These are phyloP conservation scores for Tenthredo livida DNA, from an alignment of 2,888 invertebrate species.

Conservation along the genomic window DNA sequence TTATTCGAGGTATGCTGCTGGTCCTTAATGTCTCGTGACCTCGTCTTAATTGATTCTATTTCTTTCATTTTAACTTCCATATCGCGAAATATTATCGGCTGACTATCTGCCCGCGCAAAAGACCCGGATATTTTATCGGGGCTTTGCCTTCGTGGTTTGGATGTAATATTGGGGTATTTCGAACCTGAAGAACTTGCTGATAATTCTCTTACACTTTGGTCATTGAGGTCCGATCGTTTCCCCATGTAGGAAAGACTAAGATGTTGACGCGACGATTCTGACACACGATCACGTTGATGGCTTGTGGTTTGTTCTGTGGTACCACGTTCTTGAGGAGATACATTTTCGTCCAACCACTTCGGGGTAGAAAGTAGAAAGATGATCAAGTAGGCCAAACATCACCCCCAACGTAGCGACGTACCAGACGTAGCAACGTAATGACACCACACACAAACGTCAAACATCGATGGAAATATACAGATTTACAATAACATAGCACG, in stretches of 20 bases:
- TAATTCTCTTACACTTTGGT: conserved; percentile 48
- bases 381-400: background rate
- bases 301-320: background rate
- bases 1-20: background rate
- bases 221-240: conserved; percentile 33
- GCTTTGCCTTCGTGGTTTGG: conserved; percentile 18
- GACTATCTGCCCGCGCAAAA: conserved; percentile 43
- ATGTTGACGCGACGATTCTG: conserved; percentile 33
- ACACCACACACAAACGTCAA: conserved; percentile 47
- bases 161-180: conserved; percentile 40
- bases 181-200: conserved; percentile 49
- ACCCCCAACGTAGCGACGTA: conserved; percentile 14
- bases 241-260: conserved; percentile 42
- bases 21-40: conserved; percentile 8
- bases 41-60: background rate
- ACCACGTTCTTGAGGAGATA: conserved; percentile 8
- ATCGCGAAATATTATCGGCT: conserved; percentile 35
- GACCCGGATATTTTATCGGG: background rate
- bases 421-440: background rate
- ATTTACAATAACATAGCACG: conserved; percentile 33
- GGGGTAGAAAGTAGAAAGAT: background rate
- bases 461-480: conserved; percentile 47
- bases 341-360: conserved; percentile 51
- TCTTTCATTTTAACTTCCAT: conserved; percentile 25
- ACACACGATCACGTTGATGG: conserved; percentile 19